A percentile compares a stretch with the other conserved stretches of the same genome.
phyloP scores from a whole-genome alignment of 2,113 vertebrate species.

The Nansenia antarctica region DNA sequence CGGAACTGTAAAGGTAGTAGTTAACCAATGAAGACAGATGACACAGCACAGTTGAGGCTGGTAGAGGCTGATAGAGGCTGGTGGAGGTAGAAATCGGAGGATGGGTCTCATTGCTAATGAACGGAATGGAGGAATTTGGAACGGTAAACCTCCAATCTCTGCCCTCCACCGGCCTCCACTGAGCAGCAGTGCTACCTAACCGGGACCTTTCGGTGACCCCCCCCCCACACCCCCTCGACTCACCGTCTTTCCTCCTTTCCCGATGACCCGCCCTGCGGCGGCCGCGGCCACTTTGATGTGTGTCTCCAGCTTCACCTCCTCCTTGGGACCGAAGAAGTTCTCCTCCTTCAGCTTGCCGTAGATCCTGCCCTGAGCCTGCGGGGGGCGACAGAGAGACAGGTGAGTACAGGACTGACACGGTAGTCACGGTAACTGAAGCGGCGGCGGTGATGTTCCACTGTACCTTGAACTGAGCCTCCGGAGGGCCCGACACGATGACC shows the following conservation, averaged over 20 bases:
- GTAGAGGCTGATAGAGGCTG: too few species aligned
- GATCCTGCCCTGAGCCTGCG: conserved; percentile 90
- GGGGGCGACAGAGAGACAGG: neutral
- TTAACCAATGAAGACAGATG: too few species aligned
- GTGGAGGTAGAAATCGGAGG: too few species aligned
- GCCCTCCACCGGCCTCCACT: too few species aligned
- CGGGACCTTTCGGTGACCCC: too few species aligned
- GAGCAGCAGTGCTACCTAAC: too few species aligned
- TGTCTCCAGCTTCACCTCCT: conserved; percentile 93
- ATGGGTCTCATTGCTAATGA: too few species aligned
- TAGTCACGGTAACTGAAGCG: too few species aligned
- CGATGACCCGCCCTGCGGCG: conserved; percentile 89
- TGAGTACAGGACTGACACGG: neutral
- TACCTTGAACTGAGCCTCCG: conserved; percentile 97
- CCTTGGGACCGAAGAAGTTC: conserved; percentile 94
- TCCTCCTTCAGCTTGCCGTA: conserved; percentile 96
- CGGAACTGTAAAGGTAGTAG: too few species aligned
- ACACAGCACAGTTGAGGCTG: too few species aligned
- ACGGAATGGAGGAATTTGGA: too few species aligned
- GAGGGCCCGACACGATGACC: conserved; percentile 94
- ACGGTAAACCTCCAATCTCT: too few species aligned
- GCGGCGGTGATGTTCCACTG: neutral
- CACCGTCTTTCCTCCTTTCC: conserved; percentile 94
- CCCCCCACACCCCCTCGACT: conserved; percentile 49
- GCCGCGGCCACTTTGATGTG: conserved; percentile 92